Evolutionary conservation across 2,113 vertebrate species (phyloP), one percentile per base, ranked within the genome.

Genomic region (Trematocara nigrifrons): DNA sequence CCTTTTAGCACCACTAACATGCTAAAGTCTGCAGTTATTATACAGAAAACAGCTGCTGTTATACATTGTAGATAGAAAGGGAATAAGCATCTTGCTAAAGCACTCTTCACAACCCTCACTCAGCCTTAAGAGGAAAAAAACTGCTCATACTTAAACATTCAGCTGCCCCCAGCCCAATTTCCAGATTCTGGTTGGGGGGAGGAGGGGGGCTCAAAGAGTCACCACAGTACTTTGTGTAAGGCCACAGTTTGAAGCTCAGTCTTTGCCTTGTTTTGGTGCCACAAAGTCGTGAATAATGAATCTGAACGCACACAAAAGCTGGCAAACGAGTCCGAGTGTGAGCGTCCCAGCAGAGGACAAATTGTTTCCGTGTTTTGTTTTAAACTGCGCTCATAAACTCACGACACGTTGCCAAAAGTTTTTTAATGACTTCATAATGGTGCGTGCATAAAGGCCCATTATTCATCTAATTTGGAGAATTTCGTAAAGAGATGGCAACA

Each of bases 321-420:
- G 40, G 76, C 53, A 84, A 71, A 83, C 42, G 54, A 40, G 11
- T 2, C 69, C 71, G 5, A 56, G 57, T 49, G 35, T 3, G 11
- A 83, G 33, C 0, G 2, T 83, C 85, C 11, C 52, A 40, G 12
- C 8, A 7, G 57, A 51, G 26, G 5, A 42, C 52, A 84, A 47
- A 90, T 59, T 89, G 59, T 76, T 80, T 80, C 33, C 59, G 20
- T 86, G 8, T 64, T 71, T 83, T 66, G 2, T 69, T 87, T 86
- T 71, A 26, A 49, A 10, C 26, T 79, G 31, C 29, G 0, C 59
- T 64, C 59, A 77, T n/a, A 81, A 81, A 80, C 38, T 42, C 20
- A 49, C 16, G 42, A 71, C 31, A 61, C 3, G 29, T 52, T 53
- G 18, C 40, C 69, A 83, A 64, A 85, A 7, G 3, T 54, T 84